Evolutionary conservation across 2,888 invertebrate genomes (phyloP).

Genomic region (Andrena fulva): DNA sequence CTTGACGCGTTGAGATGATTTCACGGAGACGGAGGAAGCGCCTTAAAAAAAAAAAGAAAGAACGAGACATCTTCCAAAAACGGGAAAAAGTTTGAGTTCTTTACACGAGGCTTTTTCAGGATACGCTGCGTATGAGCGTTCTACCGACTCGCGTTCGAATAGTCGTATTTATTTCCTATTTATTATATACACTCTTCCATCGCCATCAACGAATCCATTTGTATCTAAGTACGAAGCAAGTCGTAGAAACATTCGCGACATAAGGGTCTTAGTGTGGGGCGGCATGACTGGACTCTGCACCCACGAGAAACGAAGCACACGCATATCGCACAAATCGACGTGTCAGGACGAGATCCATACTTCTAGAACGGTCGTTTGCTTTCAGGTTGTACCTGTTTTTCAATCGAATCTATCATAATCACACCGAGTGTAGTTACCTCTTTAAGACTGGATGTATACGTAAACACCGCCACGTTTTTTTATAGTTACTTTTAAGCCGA

Average conservation of each 20-base stretch:
- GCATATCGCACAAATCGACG: constrained; percentile 65
- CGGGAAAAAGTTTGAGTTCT: constrained; percentile 63
- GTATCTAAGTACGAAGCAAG: constrained; percentile 12
- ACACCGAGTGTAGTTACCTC: constrained; percentile 42
- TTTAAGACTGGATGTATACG: constrained; percentile 59
- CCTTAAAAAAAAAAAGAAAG: not conserved
- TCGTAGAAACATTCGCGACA: constrained; percentile 47
- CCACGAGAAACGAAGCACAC: constrained; percentile 42
- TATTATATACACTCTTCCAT: constrained; percentile 46
- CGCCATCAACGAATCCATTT: constrained; percentile 69
- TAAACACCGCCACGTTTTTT: constrained; percentile 58
- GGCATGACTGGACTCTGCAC: constrained; percentile 34
- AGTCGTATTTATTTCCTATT: constrained; percentile 66
- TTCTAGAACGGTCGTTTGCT: constrained; percentile 23
- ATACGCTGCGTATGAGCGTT: constrained; percentile 68
- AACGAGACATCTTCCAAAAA: constrained; percentile 67
- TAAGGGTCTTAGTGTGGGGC: constrained; percentile 34
- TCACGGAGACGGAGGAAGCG: constrained; percentile 18
- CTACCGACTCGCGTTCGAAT: constrained; percentile 24
- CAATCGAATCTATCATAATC: constrained; percentile 41
- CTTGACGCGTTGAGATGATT: constrained; percentile 30
- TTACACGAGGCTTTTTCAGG: constrained; percentile 74
- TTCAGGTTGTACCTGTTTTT: constrained; percentile 36
- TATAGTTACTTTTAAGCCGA: constrained; percentile 66
- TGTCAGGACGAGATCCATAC: constrained; percentile 11